Conservation (phyloP, 2,113 vertebrate genomes). For the Meleagris gallopavo region DNA sequence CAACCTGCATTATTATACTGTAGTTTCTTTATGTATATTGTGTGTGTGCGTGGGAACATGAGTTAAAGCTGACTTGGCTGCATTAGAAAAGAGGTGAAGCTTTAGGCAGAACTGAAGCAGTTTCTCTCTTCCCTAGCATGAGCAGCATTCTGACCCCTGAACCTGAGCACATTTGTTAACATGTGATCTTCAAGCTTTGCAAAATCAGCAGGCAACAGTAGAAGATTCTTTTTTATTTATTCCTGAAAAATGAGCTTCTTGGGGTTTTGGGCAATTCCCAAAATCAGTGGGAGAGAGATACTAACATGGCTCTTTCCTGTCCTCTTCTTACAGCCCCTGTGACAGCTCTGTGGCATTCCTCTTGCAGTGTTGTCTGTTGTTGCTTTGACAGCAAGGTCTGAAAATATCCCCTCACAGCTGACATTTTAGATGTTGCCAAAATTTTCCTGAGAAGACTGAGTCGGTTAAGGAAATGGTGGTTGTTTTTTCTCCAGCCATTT, state of each 20-base stretch:
- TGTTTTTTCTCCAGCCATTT: neutral
- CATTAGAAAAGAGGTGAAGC: neutral
- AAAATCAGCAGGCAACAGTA: neutral
- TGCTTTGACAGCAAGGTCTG: slow-evolving; percentile 12
- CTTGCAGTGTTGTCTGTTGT: neutral
- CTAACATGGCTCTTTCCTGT: slow-evolving; percentile 15
- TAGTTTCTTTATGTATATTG: neutral
- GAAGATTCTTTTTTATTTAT: neutral
- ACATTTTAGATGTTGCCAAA: slow-evolving; percentile 23
- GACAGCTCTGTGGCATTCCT: slow-evolving; percentile 10
- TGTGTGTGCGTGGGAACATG: neutral
- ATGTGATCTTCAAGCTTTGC: neutral
- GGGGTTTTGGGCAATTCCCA: slow-evolving; percentile 20
- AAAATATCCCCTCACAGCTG: slow-evolving; percentile 12
- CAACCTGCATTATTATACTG: neutral
- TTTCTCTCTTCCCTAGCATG: neutral
- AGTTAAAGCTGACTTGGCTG: neutral
- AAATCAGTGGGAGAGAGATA: neutral
- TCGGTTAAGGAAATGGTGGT: neutral
- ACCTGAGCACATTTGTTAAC: neutral
- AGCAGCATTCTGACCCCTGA: neutral
- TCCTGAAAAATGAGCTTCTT: neutral
- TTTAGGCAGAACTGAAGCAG: neutral
- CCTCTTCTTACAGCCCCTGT: neutral
- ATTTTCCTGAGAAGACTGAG: neutral